Conservation (phyloP, 2,888 invertebrate species). For the Erynnis tages region DNA sequence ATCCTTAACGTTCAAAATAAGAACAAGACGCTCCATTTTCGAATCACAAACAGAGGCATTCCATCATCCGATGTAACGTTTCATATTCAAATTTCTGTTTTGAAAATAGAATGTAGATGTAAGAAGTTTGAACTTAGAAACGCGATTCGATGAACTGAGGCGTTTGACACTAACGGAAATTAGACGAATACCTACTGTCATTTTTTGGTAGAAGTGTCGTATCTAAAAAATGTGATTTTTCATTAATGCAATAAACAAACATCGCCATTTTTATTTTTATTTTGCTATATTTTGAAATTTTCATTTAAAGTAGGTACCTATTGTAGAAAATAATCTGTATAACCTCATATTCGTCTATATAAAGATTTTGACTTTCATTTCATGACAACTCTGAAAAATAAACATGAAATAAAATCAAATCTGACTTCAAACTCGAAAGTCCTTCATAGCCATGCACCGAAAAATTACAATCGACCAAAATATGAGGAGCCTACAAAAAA, state of each 20-base stretch:
- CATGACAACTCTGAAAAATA: too few relatives aligned
- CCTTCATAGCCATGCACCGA: background rate
- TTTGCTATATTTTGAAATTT: too few relatives aligned
- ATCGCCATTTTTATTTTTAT: too few relatives aligned
- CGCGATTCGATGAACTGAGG: constrained; percentile 19
- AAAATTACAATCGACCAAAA: constrained; percentile 13
- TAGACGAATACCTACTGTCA: constrained; percentile 17
- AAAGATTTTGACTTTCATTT: too few relatives aligned
- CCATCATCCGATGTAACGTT: constrained; percentile 47
- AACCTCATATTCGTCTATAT: too few relatives aligned
- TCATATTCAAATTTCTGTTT: constrained; percentile 73
- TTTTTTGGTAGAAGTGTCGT: background rate
- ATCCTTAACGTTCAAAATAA: constrained; percentile 78
- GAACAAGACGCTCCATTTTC: constrained; percentile 73
- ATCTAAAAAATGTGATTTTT: constrained; percentile 15
- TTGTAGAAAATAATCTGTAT: too few relatives aligned
- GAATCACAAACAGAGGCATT: constrained; percentile 70
- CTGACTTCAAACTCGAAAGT: background rate
- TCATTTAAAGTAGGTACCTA: too few relatives aligned
- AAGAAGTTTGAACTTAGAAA: constrained; percentile 22
- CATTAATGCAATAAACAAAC: too few relatives aligned
- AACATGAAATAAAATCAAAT: too few relatives aligned
- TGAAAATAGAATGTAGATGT: constrained; percentile 42
- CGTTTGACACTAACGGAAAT: constrained; percentile 30
- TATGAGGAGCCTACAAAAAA: constrained; percentile 12